Evolutionary conservation across 2,113 vertebrate species (phyloP).

Genomic region (Petaurus breviceps): DNA sequence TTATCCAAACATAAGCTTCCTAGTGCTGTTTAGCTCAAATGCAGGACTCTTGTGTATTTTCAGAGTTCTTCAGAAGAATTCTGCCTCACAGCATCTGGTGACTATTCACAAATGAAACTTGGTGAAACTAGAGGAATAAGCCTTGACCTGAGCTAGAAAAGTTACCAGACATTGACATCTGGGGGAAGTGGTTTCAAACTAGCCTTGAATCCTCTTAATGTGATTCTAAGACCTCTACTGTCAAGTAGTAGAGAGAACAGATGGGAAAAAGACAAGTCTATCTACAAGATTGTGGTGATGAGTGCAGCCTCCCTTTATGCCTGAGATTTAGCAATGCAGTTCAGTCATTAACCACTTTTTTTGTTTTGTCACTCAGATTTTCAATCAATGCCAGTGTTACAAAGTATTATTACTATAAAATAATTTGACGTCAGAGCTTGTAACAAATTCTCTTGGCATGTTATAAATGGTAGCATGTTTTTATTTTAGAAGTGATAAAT

Average conservation of each 20-base stretch:
- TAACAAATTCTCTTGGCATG: background rate
- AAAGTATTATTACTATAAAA: background rate
- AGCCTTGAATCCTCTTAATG: background rate
- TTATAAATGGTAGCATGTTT: background rate
- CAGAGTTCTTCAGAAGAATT: background rate
- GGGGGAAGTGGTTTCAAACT: background rate
- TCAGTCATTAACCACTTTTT: background rate
- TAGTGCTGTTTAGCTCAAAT: background rate
- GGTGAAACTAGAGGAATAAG: background rate
- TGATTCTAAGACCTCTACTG: slow-evolving; percentile 18
- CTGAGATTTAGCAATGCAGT: background rate
- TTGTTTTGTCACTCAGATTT: background rate
- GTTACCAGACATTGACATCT: background rate
- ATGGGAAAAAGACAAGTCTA: background rate
- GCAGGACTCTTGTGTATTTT: background rate
- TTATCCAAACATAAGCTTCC: background rate
- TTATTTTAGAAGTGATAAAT: background rate
- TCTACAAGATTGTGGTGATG: background rate
- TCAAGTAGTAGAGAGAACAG: background rate
- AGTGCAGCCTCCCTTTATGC: background rate
- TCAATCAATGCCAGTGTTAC: background rate
- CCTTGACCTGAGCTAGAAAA: background rate
- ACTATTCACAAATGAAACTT: background rate
- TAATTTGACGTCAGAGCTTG: background rate
- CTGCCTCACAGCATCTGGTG: background rate